Conservation (phyloP, 2,888 invertebrate genomes). For the Mantis religiosa region DNA sequence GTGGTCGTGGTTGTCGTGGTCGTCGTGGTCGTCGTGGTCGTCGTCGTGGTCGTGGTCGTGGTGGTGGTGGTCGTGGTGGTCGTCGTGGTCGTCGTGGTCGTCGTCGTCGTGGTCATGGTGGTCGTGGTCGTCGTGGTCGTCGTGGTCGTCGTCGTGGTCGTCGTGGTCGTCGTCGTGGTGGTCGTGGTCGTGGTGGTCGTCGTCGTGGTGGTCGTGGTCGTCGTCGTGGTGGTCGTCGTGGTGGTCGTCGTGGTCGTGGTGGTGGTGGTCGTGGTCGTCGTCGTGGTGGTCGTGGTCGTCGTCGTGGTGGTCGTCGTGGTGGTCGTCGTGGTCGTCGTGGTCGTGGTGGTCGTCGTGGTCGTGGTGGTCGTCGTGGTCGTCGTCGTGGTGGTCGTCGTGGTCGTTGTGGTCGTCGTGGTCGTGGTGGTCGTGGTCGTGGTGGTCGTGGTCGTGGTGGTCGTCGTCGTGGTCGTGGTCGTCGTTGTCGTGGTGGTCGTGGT, state of each 20-base stretch:
- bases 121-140: too few relatives aligned
- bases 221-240: neutral
- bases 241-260: neutral
- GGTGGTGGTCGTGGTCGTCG: neutral
- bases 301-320: slow-evolving; percentile 28
- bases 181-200: neutral
- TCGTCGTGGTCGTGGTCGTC: neutral
- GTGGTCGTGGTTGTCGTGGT: neutral
- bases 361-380: neutral
- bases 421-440: neutral
- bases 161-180: neutral
- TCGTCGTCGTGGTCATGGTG: too few relatives aligned
- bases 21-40: too few relatives aligned
- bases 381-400: neutral
- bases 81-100: neutral
- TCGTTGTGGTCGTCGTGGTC: slow-evolving; percentile 32
- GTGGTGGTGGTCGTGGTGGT: neutral
- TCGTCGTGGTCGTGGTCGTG: neutral
- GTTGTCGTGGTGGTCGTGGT: neutral
- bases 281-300: slow-evolving; percentile 38
- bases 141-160: neutral
- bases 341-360: neutral
- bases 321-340: slow-evolving; percentile 22
- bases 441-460: neutral
- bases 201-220: neutral